These are phyloP conservation scores for Heliornis fulica DNA, from an alignment of 2,113 vertebrate species.

Conservation along the genomic window DNA sequence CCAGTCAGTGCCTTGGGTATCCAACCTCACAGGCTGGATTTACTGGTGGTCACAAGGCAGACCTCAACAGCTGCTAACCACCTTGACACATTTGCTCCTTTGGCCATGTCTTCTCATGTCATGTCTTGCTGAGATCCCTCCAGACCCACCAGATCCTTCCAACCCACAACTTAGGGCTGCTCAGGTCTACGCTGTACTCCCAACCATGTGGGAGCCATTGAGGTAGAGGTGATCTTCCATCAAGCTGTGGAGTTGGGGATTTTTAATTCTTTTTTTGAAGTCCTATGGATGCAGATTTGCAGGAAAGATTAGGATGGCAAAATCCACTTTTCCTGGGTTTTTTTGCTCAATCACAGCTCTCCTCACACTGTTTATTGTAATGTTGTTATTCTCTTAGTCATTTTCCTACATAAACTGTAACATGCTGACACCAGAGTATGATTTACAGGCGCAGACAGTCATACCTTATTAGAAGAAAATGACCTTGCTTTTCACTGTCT, in stretches of 20 bases:
- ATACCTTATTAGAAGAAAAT: background rate
- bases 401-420: background rate
- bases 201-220: background rate
- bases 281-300: background rate
- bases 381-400: background rate
- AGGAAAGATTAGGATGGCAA: background rate
- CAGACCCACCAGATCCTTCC: background rate
- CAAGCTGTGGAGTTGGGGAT: accelerated
- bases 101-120: accelerated
- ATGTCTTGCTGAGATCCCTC: background rate
- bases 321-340: background rate
- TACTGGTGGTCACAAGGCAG: background rate
- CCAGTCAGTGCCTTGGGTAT: background rate
- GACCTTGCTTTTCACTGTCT: background rate
- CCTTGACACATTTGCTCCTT: background rate
- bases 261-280: background rate
- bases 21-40: background rate
- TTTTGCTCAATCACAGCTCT: background rate
- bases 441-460: background rate
- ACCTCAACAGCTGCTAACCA: background rate
- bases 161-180: accelerated
- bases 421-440: background rate
- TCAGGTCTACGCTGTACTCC: background rate
- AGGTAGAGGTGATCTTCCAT: background rate
- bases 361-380: background rate